Evolutionary conservation across 1,140 invertebrate genomes (phyloP), one percentile per base, ranked within the genome.

Genomic region (Drosophila ananassae): DNA sequence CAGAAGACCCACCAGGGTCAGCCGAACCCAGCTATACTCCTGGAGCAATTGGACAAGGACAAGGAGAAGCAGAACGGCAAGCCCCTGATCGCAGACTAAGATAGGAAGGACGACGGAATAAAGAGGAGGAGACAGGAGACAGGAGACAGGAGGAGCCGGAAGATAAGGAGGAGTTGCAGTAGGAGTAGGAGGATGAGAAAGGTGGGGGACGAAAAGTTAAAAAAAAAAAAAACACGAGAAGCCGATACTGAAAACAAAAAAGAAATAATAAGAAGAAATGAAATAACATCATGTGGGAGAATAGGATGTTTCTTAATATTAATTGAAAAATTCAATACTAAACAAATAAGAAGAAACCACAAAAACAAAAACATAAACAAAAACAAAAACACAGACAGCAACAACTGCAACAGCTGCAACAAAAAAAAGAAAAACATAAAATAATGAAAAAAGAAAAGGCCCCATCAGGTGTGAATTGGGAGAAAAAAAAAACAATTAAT

Each of bases 1-100:
- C 98, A 99, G 92, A 98, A 98, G 79, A 91, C 91, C 67, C 79
- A 90, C 47, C 90, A 91, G 77, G 83, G 79, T 59, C 83, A 87
- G 50, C 71, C 84, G 62, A 91, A 90, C 72, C 87, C 90, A 58
- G 87, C 89, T 50, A 80, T 92, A 71, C 73, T 91, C 17, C 66
- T 92, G 71, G 83, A 89, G 59, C 80, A 90, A 76, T 71, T 90
- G 67, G 89, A 92, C 24, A 90, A 92, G 67, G 91, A 92, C 71
- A 92, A 92, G 74, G 91, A 92, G 62, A 90, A 91, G 75, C 90
- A 83, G 59, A 91, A 79, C 51, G 72, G 77, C 75, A 92, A 92
- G 61, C 77, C 80, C 25, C 75, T 90, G 52, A 76, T 91, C 37
- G 72, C 90, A n/a, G 90, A 91, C 54, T 91, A 85, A 74, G 24